Percentiles rank a stretch among this genome's conserved stretches.
Conservation (phyloP, 2,888 invertebrate species). For the Xanthorhoe designata region DNA sequence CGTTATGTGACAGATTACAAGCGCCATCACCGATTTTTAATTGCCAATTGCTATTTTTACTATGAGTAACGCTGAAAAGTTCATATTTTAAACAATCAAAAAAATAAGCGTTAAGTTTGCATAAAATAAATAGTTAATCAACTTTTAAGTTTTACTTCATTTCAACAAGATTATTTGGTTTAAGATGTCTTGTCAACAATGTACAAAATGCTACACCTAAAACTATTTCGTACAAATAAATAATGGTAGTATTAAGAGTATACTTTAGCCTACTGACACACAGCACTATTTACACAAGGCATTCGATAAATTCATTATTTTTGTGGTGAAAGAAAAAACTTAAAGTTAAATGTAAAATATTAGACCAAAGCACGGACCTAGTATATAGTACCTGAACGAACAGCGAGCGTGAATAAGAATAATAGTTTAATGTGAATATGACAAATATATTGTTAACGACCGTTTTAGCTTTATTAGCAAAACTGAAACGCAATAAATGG, state of each 20-base stretch:
- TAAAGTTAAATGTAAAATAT: background rate
- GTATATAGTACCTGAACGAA: too few relatives aligned
- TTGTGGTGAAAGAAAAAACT: background rate
- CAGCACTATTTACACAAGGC: conserved; percentile 8
- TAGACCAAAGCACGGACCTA: too few relatives aligned
- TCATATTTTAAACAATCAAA: too few relatives aligned
- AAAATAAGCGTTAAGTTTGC: background rate
- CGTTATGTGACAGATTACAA: too few relatives aligned
- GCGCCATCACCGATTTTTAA: too few relatives aligned
- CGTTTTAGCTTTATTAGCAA: background rate
- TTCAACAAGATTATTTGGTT: background rate
- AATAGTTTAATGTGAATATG: too few relatives aligned
- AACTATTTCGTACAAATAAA: background rate
- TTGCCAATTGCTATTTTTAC: too few relatives aligned
- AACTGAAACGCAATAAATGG: background rate
- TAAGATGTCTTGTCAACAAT: background rate
- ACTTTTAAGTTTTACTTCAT: background rate
- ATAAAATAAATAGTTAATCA: background rate
- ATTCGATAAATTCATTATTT: conserved; percentile 6
- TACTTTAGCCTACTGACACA: background rate
- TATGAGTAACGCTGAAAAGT: too few relatives aligned
- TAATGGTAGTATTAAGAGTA: background rate
- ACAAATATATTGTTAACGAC: too few relatives aligned
- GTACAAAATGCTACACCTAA: conserved; percentile 1
- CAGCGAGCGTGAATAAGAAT: too few relatives aligned